These are phyloP conservation scores for Salmo trutta DNA, from an alignment of 2,797 vertebrate genomes.

Conservation along the genomic window DNA sequence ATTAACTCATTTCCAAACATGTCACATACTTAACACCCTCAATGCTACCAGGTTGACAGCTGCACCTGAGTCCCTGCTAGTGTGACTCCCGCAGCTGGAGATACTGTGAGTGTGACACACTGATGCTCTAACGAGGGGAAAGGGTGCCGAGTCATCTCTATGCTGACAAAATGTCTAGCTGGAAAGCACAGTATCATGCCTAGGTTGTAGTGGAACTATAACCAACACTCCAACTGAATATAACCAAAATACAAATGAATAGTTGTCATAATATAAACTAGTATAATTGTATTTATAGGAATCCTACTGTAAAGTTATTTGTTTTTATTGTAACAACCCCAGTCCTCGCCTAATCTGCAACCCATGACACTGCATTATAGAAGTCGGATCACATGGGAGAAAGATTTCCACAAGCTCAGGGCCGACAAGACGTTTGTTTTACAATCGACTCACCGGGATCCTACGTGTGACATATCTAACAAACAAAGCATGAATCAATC, in stretches of 20 bases:
- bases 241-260: background rate
- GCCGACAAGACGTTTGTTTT: background rate
- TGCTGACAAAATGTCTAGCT: background rate
- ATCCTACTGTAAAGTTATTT: background rate
- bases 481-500: background rate
- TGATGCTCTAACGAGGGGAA: background rate
- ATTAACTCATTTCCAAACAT: background rate
- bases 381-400: conserved; percentile 4
- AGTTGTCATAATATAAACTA: background rate
- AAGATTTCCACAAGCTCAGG: background rate
- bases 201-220: background rate
- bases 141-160: background rate
- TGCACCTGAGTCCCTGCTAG: background rate
- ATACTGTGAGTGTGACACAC: background rate
- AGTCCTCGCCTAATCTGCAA: conserved; percentile 11
- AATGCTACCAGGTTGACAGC: background rate
- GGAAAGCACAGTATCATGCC: background rate
- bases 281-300: background rate
- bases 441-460: background rate
- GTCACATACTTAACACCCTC: background rate
- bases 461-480: background rate
- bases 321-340: background rate
- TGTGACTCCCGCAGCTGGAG: background rate
- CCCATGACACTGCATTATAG: conserved; percentile 16
- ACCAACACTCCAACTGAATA: no score